Evolutionary conservation across 2,888 invertebrate genomes (phyloP), one percentile per base, ranked within the genome.

Genomic region (Xanthorhoe designata): DNA sequence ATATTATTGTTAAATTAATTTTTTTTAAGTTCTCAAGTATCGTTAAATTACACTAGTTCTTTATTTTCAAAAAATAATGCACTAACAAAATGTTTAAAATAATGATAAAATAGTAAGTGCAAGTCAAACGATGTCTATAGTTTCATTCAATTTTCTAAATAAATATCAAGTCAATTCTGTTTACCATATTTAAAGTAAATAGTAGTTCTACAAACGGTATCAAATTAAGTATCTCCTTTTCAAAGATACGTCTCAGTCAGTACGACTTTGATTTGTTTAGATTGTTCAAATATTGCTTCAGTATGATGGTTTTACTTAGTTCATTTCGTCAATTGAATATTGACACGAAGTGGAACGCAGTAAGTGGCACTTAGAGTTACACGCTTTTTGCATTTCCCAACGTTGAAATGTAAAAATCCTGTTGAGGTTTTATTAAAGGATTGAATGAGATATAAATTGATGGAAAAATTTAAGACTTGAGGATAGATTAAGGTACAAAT

Each of bases 381-480:
- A 71, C 63, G 68, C 24, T 69, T 71, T 66, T 50, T 69, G 69
- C 69, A 69, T 71, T 68, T 71, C 55, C 55, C 9, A 29, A 32
- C n/a, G 29, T 45, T 63, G 49, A 50, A 60, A 64, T 60, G 38
- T 61, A 67, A 56, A 63, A 49, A 57, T 10, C 24, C 56, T 38
- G 56, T 24, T 50, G 38, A 62, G 45, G 56, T 45, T 56, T 56
- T 51, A 59, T 19, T 17, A 59, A 51, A 51, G 35, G 51, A 19
- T 51, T 59, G 8, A 49, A 62, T n/a, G 19, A 49, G 8, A 32
- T 53, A 32, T 45, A 54, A 61, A 47, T 45, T 42, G 38, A 45
- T 13, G 38, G 29, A 15, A n/a, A 29, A 38, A 38, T 38, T 42
- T 42, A 42, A 32, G 32, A 32, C 0, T 6, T 13, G 38, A 42